Evolutionary conservation across 2,797 vertebrate species (phyloP).

Genomic region (Gymnodraco acuticeps): DNA sequence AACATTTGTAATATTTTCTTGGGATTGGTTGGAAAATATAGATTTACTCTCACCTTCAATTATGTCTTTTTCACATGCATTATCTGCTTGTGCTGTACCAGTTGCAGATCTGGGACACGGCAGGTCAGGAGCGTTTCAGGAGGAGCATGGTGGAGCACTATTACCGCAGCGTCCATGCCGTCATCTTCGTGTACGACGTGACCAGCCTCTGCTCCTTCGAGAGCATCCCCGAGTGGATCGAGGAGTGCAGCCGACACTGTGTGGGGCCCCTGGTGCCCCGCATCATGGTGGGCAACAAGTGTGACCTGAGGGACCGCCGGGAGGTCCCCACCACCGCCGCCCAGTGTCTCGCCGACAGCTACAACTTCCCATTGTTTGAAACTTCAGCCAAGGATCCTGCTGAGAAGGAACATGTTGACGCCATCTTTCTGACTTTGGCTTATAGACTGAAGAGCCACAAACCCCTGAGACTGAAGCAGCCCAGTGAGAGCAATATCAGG

Average conservation of each 20-base stretch:
- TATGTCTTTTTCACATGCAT: neutral
- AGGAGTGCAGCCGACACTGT: slow-evolving; percentile 82
- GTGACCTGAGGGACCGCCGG: slow-evolving; percentile 78
- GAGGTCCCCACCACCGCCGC: slow-evolving; percentile 81
- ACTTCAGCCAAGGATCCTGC: slow-evolving; percentile 85
- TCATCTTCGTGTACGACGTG: slow-evolving; percentile 87
- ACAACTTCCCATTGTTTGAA: slow-evolving; percentile 85
- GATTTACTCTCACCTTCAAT: too few species aligned
- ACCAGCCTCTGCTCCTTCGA: slow-evolving; percentile 82
- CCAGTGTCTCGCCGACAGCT: slow-evolving; percentile 83
- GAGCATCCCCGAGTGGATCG: slow-evolving; percentile 84
- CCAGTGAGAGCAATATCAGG: slow-evolving; percentile 56
- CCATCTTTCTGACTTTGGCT: slow-evolving; percentile 87
- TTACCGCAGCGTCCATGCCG: slow-evolving; percentile 85
- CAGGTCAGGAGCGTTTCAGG: slow-evolving; percentile 87
- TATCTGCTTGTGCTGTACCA: slow-evolving; percentile 53
- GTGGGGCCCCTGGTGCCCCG: slow-evolving; percentile 82
- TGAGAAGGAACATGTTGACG: slow-evolving; percentile 84
- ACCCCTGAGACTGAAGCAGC: slow-evolving; percentile 84
- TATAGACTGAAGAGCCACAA: slow-evolving; percentile 86
- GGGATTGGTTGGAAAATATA: too few species aligned
- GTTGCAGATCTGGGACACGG: slow-evolving; percentile 88
- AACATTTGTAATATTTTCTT: too few species aligned
- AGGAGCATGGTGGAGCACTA: slow-evolving; percentile 89
- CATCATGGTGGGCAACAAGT: slow-evolving; percentile 87